These are phyloP conservation scores for Cnemophilus loriae DNA, from an alignment of 2,113 vertebrate genomes.

Conservation along the genomic window DNA sequence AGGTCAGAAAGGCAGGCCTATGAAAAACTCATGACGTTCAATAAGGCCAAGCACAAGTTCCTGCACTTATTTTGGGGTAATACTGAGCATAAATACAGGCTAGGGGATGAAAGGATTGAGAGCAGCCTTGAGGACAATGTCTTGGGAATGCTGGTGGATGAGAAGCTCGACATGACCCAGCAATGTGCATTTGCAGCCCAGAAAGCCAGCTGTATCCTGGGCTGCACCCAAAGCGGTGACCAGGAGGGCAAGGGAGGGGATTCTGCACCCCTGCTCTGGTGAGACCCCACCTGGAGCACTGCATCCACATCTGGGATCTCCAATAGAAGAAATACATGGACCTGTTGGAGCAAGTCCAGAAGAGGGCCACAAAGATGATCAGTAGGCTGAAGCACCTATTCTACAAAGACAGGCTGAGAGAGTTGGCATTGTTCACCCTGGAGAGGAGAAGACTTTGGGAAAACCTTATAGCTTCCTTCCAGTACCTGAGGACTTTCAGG, in stretches of 20 bases:
- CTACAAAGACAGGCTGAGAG: neutral
- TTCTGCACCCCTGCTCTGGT: neutral
- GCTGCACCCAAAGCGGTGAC: neutral
- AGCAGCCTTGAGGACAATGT: neutral
- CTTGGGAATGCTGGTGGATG: neutral
- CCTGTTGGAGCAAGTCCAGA: neutral
- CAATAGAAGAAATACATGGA: neutral
- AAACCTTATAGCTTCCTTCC: neutral
- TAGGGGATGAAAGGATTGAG: neutral
- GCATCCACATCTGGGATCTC: neutral
- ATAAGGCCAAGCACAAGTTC: neutral
- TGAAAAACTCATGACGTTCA: neutral
- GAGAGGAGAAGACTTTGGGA: neutral
- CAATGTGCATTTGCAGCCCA: neutral
- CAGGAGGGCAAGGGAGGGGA: neutral
- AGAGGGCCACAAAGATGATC: neutral
- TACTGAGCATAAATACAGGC: neutral
- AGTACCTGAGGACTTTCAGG: neutral
- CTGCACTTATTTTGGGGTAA: neutral
- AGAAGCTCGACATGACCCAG: neutral
- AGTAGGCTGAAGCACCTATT: neutral
- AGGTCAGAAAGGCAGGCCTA: neutral
- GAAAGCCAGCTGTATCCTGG: neutral
- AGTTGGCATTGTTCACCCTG: neutral
- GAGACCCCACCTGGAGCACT: neutral